Base-by-base conservation (phyloP, 2,113 vertebrate genomes). In the Scytalopus superciliaris region DNA sequence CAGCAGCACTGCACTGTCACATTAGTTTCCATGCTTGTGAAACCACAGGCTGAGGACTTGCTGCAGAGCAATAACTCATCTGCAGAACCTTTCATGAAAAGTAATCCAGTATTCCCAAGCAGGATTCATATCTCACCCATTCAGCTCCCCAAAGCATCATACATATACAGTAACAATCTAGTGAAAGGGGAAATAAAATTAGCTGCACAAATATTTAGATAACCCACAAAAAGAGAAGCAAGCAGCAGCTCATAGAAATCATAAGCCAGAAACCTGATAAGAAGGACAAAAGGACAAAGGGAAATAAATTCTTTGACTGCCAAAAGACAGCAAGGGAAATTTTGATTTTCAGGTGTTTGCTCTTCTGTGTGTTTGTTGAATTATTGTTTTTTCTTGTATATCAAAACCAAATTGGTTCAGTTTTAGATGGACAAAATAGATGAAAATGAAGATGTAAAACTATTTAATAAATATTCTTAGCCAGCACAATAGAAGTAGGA, bases 151-250 rank as follows among this genome's bases (percentile, higher is more conserved):
- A 76, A 82, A 93, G 78, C 67, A 76, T 45, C 85, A 7, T 21
- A 87, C 33, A 39, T 75, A 87, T 40, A 57, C 81, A 75, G 53
- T 68, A 73, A 91, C 49, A 39, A 82, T 24, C 82, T 45, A 82
- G 31, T 82, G 82, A 93, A 89, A 95, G 78, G n/a, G 53, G 45
- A 90, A 85, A 69, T 68, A 79, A 93, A 96, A 87, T 79, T 76
- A 93, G 66, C 70, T 18, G 3, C 44, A n/a, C 23, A 87, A 93
- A 90, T 91, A 85, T 82, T 94, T 81, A 84, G 42, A 91, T 76
- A 87, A 88, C 57, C 22, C 44, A 56, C 0, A 2, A 39, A 37
- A 91, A 72, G 12, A 87, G 27, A 89, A 89, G 35, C 31, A 84
- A 40, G 44, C 66, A 91, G 66, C 74, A 83, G 47, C 45, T 89